These are phyloP conservation scores for Mesocricetus auratus DNA, from an alignment of 2,113 vertebrate genomes.

Conservation along the genomic window DNA sequence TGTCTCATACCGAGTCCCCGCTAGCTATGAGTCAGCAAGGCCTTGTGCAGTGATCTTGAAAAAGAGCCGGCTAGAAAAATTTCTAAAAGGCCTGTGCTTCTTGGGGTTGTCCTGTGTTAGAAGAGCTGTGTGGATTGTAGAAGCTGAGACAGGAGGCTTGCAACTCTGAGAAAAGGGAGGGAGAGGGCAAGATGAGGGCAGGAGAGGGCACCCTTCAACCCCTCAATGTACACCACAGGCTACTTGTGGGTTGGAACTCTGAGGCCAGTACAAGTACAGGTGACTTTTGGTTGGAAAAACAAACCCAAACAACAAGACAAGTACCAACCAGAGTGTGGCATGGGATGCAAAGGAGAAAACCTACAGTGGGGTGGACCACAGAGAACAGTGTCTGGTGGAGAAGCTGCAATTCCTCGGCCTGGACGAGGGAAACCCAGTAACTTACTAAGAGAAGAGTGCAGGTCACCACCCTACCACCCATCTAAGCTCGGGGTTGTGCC, in stretches of 20 bases:
- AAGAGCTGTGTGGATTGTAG: not conserved
- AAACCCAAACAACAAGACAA: not conserved
- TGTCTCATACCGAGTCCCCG: not conserved
- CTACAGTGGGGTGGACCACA: not conserved
- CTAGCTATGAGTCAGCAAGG: not conserved
- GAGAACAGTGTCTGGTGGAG: no score
- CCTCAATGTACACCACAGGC: not conserved
- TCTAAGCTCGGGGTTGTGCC: not conserved
- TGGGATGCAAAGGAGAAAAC: not conserved
- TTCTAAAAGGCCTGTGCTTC: not conserved
- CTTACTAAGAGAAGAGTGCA: not conserved
- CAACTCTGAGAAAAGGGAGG: not conserved
- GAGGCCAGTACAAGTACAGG: not conserved
- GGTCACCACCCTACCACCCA: not conserved
- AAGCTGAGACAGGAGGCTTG: not conserved
- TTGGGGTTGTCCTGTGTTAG: not conserved
- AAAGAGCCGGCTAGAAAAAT: not conserved
- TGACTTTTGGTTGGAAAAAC: not conserved
- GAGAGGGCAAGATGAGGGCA: rapidly evolving
- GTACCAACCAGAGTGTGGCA: not conserved
- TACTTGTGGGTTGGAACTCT: not conserved
- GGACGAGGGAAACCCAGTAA: not conserved
- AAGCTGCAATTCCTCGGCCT: not conserved
- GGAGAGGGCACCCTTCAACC: not conserved
- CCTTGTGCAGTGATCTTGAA: not conserved